A percentile compares a stretch with the other conserved stretches of the same genome.
Evolutionary conservation across 2,888 invertebrate genomes (phyloP).

Genomic region (Calameuta pallipes): DNA sequence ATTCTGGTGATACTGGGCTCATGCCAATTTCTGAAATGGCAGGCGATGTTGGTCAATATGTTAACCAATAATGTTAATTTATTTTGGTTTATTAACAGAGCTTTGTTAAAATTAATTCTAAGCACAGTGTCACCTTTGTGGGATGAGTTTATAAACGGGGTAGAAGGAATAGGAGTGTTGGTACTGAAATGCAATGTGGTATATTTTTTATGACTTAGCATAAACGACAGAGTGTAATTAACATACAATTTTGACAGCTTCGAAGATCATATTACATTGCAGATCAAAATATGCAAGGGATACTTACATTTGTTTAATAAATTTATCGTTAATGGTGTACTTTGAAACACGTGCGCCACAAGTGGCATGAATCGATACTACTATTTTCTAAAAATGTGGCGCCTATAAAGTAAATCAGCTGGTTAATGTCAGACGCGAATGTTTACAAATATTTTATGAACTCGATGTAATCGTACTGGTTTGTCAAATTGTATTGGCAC

Average conservation of each 20-base stretch:
- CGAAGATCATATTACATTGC: background rate
- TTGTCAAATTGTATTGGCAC: background rate
- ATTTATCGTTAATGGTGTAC: background rate
- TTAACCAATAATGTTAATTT: background rate
- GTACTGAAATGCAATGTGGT: background rate
- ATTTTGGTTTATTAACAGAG: background rate
- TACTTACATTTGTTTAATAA: background rate
- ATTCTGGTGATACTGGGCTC: conserved; percentile 9
- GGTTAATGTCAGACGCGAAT: background rate
- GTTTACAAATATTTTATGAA: background rate
- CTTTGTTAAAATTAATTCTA: no score
- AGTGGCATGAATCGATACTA: background rate
- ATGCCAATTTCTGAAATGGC: conserved; percentile 20
- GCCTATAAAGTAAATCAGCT: background rate
- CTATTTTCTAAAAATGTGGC: background rate
- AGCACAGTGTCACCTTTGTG: background rate
- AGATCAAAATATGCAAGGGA: background rate
- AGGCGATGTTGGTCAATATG: conserved; percentile 20
- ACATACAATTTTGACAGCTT: background rate
- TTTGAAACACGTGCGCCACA: background rate
- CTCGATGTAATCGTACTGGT: background rate
- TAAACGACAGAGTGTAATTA: background rate
- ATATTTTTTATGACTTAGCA: background rate
- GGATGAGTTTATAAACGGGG: background rate
- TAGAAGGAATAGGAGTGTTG: background rate